phyloP scores from a whole-genome alignment of 2,113 vertebrate genomes.

The Gallinago paraguaiae region DNA sequence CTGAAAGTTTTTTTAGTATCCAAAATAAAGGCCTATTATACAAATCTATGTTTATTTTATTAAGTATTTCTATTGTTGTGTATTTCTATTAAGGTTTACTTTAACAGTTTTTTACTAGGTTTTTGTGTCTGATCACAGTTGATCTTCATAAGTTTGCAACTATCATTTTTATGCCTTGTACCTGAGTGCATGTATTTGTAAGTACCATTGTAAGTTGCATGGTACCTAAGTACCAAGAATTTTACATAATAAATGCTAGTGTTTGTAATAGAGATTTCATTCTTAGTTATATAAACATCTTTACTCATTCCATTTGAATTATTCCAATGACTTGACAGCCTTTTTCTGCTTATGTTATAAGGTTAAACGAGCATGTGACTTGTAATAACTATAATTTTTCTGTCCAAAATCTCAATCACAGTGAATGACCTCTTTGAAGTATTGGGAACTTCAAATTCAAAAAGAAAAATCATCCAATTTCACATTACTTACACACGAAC shows the following conservation, averaged over 20 bases:
- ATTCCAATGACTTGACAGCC: not conserved
- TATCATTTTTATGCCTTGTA: not conserved
- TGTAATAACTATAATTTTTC: not conserved
- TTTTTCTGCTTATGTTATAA: not conserved
- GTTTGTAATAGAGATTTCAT: not conserved
- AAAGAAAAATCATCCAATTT: not conserved
- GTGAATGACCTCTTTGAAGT: not conserved
- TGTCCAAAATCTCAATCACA: not conserved
- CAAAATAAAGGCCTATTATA: not conserved
- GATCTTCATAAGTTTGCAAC: not conserved
- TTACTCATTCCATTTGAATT: not conserved
- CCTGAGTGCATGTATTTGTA: not conserved
- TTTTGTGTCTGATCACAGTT: not conserved
- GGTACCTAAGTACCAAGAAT: not conserved
- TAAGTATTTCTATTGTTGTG: not conserved
- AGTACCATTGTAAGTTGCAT: not conserved
- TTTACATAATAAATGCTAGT: not conserved
- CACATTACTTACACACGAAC: not conserved
- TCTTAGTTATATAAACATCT: not conserved
- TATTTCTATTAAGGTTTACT: not conserved
- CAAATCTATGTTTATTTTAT: not conserved
- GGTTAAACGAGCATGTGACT: not conserved
- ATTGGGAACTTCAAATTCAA: not conserved
- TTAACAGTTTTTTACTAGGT: not conserved
- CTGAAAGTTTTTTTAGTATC: not conserved